These are phyloP conservation scores for Paraescarpia echinospica DNA, from an alignment of 1,140 invertebrate species.

Conservation along the genomic window DNA sequence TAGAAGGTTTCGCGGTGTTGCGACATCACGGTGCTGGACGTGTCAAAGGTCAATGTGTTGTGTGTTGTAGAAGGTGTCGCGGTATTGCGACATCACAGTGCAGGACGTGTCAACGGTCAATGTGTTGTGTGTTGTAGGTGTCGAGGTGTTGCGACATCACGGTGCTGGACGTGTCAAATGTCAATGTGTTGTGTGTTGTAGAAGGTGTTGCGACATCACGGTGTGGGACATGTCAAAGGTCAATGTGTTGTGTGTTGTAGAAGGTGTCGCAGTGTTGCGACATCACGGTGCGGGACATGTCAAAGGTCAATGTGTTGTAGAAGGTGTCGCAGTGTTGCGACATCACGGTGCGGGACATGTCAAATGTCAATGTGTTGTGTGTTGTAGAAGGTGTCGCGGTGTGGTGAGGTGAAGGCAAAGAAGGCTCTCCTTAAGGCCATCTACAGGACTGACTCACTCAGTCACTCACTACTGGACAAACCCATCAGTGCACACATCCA, in stretches of 20 bases:
- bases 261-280: too few relatives aligned
- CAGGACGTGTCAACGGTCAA: too few relatives aligned
- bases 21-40: too few relatives aligned
- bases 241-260: too few relatives aligned
- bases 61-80: not conserved
- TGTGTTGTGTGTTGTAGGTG: slow-evolving; percentile 7
- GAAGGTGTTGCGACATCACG: too few relatives aligned
- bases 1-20: not conserved
- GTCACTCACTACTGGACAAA: slow-evolving; percentile 20
- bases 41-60: slow-evolving; percentile 9
- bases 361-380: slow-evolving; percentile 2
- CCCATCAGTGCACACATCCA: slow-evolving; percentile 38
- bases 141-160: too few relatives aligned
- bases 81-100: slow-evolving; percentile 28
- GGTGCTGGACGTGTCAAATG: too few relatives aligned
- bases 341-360: too few relatives aligned
- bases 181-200: too few relatives aligned
- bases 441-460: slow-evolving; percentile 39
- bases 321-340: too few relatives aligned
- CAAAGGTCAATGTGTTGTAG: not conserved
- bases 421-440: slow-evolving; percentile 44
- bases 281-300: too few relatives aligned
- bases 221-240: too few relatives aligned
- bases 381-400: slow-evolving; percentile 7
- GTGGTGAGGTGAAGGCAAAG: slow-evolving; percentile 30